Conservation (phyloP, 1,140 invertebrate species). For the Eueides isabella region DNA sequence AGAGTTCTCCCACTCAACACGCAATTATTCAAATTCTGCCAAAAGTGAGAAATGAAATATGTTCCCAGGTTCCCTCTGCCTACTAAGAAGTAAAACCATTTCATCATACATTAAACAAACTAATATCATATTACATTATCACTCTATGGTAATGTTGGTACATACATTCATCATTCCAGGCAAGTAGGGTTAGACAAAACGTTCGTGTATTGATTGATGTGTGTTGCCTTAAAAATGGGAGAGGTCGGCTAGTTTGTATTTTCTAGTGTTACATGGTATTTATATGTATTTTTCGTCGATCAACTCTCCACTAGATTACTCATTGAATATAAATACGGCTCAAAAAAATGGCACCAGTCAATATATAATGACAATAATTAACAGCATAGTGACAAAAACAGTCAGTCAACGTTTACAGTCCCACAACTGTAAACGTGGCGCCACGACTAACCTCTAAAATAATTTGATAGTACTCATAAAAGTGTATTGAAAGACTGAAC, state of each 20-base stretch:
- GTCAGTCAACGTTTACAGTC: too few relatives aligned
- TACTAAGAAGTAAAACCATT: background rate
- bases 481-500: background rate
- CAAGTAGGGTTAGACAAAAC: background rate
- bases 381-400: too few relatives aligned
- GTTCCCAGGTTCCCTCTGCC: background rate
- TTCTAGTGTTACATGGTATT: background rate
- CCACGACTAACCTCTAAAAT: too few relatives aligned
- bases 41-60: too few relatives aligned
- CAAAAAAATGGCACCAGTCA: too few relatives aligned
- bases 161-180: background rate
- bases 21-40: too few relatives aligned
- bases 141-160: background rate
- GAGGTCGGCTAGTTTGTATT: background rate
- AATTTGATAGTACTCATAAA: background rate
- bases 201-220: conserved; percentile 2
- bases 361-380: too few relatives aligned
- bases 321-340: too few relatives aligned
- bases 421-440: too few relatives aligned
- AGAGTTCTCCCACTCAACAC: too few relatives aligned
- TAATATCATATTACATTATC: background rate
- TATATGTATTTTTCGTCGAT: too few relatives aligned
- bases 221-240: background rate
- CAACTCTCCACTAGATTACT: too few relatives aligned
- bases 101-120: background rate